These are phyloP conservation scores for Mylabris phalerata DNA, from an alignment of 1,140 invertebrate species.

Conservation along the genomic window DNA sequence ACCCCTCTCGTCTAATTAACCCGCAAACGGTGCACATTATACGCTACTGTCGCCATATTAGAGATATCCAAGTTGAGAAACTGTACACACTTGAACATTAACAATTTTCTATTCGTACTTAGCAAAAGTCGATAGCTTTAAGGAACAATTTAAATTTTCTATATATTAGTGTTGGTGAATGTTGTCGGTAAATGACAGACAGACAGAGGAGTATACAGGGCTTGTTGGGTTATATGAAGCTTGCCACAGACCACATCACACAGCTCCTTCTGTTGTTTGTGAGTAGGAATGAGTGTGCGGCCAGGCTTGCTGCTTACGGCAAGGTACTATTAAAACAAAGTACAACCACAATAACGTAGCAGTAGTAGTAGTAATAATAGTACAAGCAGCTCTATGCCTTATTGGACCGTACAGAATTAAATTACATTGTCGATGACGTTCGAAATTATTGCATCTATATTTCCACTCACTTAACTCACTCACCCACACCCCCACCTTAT, in stretches of 20 bases:
- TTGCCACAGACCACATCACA: constrained; percentile 38
- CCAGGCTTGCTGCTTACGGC: constrained; percentile 23
- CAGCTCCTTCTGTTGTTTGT: constrained; percentile 37
- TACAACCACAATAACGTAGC: background rate
- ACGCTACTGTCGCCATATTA: constrained; percentile 25
- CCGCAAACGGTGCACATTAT: constrained; percentile 38
- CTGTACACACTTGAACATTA: too few species aligned
- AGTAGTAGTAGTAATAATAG: too few species aligned
- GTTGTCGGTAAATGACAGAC: constrained; percentile 30
- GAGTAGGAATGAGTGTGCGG: constrained; percentile 17
- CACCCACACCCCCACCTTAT: too few species aligned
- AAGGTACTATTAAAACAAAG: constrained; percentile 31
- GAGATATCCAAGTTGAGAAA: too few species aligned
- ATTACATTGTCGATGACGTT: constrained; percentile 5
- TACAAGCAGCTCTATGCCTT: background rate
- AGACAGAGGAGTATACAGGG: constrained; percentile 25
- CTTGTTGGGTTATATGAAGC: constrained; percentile 30
- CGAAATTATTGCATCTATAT: too few species aligned
- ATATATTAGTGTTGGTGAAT: background rate
- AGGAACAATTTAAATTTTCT: too few species aligned
- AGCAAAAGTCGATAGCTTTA: too few species aligned
- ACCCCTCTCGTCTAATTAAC: constrained; percentile 37
- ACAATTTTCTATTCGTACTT: too few species aligned
- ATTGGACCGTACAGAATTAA: constrained; percentile 12
- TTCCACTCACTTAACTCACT: too few species aligned